A percentile compares a stretch with the other conserved stretches of the same genome.
Evolutionary conservation across 2,113 vertebrate genomes (phyloP).

Genomic region (Pardalotus punctatus): DNA sequence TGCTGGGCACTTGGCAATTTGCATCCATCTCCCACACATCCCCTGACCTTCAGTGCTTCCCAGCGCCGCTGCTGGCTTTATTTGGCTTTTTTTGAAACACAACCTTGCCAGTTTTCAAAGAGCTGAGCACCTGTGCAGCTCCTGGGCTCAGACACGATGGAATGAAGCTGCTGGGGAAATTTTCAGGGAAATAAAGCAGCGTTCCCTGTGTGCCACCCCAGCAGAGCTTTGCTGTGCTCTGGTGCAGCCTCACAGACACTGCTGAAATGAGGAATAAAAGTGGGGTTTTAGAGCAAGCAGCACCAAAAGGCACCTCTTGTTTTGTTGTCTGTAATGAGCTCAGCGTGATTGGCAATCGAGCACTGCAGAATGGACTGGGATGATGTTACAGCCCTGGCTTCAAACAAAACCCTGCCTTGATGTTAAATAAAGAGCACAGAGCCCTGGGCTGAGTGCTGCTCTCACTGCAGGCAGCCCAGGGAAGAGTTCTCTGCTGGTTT

Average conservation of each 20-base stretch:
- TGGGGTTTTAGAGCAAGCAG: neutral
- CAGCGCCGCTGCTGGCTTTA: no score
- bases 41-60: no score
- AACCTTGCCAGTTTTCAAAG: neutral
- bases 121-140: neutral
- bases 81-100: no score
- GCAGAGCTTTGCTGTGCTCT: neutral
- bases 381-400: neutral
- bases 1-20: no score
- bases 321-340: neutral
- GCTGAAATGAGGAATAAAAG: neutral
- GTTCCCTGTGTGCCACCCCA: neutral
- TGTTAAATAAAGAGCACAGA: neutral
- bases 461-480: neutral
- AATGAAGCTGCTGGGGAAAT: neutral
- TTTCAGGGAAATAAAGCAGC: neutral
- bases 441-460: neutral
- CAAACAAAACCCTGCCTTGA: conserved; percentile 21
- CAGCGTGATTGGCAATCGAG: neutral
- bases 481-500: neutral
- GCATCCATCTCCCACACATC: no score
- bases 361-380: neutral
- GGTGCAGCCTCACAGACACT: neutral
- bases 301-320: neutral
- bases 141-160: neutral